Base-by-base conservation (phyloP, 2,113 vertebrate species). In the Thymallus thymallus region DNA sequence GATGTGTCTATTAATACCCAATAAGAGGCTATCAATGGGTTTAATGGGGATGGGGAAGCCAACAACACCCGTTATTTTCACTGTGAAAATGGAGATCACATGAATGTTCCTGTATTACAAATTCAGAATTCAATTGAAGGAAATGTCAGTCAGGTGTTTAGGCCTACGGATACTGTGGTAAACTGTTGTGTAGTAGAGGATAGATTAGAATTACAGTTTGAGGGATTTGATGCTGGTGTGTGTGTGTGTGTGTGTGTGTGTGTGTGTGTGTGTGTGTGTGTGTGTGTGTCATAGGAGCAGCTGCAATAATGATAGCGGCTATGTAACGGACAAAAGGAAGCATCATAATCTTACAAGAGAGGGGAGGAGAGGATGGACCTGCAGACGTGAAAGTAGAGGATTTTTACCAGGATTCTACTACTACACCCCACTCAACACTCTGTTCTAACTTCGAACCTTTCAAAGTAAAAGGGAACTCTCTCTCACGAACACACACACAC, bases 1-100 rank as follows among this genome's bases (percentile, higher is more conserved):
- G 35, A 66, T 29, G 30, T 7, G 3, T 35, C 64, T 66, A 66
- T 35, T 66, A 66, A 66, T 66, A 66, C 18, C 64, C 64, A 41
- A 35, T 66, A 35, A 66, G 62, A 62, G 13, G 22, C 62, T 64
- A 62, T 62, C 16, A 64, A 10, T 64, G 62, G 29, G 23, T 64
- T 64, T 13, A 64, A 29, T 64, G 5, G 29, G 29, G 30, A 20
- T 18, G 7, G 16, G 30, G 29, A 30, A 66, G 29, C 18, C 64
- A 22, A 51, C 51, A 23, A 9, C n/a, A 60, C 7, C 56, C 1
- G 22, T 13, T 23, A n/a, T 5, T 60, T n/a, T 22, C n/a, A 60
- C 7, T 7, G 56, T 20, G n/a, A 7, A n/a, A 60, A 23, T 51
- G 14, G 20, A 60, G 5, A 60, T n/a, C 6, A 60, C 56, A 60